These are phyloP conservation scores for Cricetomys ansorgei DNA, from an alignment of 2,113 vertebrate species.

Conservation along the genomic window DNA sequence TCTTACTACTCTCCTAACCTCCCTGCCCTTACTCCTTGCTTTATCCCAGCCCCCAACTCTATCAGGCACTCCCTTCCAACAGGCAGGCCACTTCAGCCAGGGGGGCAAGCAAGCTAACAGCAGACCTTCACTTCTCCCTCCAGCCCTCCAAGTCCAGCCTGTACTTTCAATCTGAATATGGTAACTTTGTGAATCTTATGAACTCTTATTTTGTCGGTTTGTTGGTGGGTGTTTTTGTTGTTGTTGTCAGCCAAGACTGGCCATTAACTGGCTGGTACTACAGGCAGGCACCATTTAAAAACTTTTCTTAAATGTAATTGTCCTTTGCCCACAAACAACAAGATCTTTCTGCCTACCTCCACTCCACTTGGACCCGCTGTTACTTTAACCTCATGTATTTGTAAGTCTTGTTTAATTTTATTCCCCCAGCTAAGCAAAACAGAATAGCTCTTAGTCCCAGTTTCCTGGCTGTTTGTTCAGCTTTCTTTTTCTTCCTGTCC, in stretches of 20 bases:
- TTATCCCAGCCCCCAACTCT: too few relatives aligned
- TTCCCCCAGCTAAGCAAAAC: conserved; percentile 54
- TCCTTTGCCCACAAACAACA: neutral
- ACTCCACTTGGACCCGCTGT: neutral
- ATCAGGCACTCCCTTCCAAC: neutral
- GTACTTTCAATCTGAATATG: neutral
- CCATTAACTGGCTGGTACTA: neutral
- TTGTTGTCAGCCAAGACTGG: neutral
- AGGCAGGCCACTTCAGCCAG: neutral
- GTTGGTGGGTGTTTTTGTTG: neutral
- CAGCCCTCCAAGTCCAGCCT: neutral
- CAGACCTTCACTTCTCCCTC: neutral
- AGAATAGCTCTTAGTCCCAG: conserved; percentile 39
- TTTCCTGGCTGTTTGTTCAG: conserved; percentile 63
- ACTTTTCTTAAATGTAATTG: neutral
- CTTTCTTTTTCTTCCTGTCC: conserved; percentile 63
- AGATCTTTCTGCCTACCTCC: neutral
- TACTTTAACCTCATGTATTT: conserved; percentile 4
- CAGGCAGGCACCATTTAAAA: neutral
- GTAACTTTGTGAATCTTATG: neutral
- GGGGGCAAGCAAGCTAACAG: neutral
- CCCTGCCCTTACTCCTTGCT: neutral
- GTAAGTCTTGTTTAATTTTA: conserved; percentile 52
- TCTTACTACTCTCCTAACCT: neutral
- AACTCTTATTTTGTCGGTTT: neutral